Conservation (phyloP, 2,113 vertebrate species). For the Cercopithecus mona region DNA sequence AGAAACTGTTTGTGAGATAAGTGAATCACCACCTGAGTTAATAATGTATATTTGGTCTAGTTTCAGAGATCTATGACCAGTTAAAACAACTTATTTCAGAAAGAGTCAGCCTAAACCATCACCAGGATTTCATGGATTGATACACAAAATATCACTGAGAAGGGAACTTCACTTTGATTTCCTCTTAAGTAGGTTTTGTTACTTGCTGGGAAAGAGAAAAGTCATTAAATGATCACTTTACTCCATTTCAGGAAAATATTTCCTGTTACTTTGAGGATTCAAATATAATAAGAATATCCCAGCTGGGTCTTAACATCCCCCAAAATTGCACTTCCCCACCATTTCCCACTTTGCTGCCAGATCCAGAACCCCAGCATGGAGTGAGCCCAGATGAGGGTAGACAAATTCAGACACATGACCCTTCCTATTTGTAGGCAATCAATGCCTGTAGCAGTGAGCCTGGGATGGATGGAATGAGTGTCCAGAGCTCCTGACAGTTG, state of each 20-base stretch:
- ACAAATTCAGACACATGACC: background rate
- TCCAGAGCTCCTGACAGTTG: background rate
- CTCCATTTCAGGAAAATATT: background rate
- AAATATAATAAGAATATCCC: background rate
- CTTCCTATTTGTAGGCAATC: background rate
- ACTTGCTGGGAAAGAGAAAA: background rate
- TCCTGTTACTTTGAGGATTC: background rate
- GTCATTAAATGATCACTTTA: background rate
- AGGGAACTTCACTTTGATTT: background rate
- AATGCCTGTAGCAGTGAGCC: background rate
- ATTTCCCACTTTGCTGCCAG: background rate
- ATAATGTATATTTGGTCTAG: background rate
- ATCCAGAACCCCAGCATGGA: rapidly evolving
- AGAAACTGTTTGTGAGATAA: background rate
- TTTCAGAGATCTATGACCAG: background rate
- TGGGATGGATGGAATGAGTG: background rate
- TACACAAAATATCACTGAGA: background rate
- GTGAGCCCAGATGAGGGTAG: background rate
- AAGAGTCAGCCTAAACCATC: background rate
- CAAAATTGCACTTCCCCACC: background rate
- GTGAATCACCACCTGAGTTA: background rate
- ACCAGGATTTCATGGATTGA: background rate
- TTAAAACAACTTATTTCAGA: background rate
- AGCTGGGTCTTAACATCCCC: background rate
- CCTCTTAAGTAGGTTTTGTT: background rate